Evolutionary conservation across 1,140 invertebrate species (phyloP).

Genomic region (Drosophila tropicalis): DNA sequence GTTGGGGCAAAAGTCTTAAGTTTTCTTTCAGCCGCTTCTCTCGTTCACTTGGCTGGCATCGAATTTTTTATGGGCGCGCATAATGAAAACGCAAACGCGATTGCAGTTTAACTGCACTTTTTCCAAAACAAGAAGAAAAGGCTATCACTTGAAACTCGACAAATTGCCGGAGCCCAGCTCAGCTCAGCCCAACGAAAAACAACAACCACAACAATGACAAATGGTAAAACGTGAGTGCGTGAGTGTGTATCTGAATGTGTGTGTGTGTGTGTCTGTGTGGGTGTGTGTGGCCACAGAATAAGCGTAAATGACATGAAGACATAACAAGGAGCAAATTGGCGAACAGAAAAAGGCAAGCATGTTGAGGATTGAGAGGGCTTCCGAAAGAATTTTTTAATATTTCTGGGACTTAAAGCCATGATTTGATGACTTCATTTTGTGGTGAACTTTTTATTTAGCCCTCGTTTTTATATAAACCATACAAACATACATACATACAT

Average conservation of each 20-base stretch:
- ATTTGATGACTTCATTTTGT: background rate
- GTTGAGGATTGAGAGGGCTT: background rate
- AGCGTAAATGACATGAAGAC: conserved; percentile 69
- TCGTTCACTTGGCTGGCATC: conserved; percentile 30
- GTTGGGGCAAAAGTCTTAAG: conserved; percentile 30
- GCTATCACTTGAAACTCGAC: conserved; percentile 58
- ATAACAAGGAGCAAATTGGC: conserved; percentile 60
- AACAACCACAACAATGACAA: conserved; percentile 47
- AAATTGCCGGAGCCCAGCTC: conserved; percentile 37
- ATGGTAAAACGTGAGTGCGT: conserved; percentile 40
- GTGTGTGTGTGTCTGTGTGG: background rate
- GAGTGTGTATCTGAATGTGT: conserved; percentile 14
- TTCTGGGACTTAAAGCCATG: background rate
- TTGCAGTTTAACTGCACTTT: conserved; percentile 77
- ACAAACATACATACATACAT: background rate
- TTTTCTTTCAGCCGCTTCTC: conserved; percentile 42
- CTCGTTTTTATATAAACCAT: background rate
- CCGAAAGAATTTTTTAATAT: no score
- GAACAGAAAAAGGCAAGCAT: conserved; percentile 27
- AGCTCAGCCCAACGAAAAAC: no score
- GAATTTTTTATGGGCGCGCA: conserved; percentile 63
- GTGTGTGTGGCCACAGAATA: conserved; percentile 28
- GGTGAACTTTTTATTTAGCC: background rate
- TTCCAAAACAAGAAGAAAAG: conserved; percentile 22
- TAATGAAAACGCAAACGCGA: conserved; percentile 73